Evolutionary conservation across 2,797 vertebrate genomes (phyloP).

Genomic region (Sebastes steindachneri): DNA sequence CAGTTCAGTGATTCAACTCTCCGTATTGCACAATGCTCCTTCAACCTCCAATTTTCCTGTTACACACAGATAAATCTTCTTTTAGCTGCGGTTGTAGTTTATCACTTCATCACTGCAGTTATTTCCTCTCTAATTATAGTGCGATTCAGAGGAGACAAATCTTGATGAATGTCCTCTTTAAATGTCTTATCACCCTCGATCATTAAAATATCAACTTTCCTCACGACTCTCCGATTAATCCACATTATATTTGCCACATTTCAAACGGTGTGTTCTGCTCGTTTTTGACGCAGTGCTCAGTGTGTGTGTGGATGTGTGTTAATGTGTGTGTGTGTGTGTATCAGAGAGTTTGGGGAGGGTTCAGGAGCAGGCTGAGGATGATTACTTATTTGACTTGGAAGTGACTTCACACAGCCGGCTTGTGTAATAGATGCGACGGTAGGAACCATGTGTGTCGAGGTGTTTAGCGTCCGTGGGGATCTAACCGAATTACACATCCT

Average conservation of each 20-base stretch:
- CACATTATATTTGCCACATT: neutral
- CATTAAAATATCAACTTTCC: neutral
- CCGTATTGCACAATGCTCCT: neutral
- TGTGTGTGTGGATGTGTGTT: neutral
- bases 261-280: neutral
- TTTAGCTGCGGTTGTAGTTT: neutral
- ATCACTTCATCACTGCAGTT: neutral
- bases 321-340: slow-evolving; percentile 5
- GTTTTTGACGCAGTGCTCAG: neutral
- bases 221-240: neutral
- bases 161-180: neutral
- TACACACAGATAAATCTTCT: neutral
- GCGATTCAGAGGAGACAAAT: neutral
- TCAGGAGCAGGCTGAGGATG: slow-evolving; percentile 19
- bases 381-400: slow-evolving; percentile 89
- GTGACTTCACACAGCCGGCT: slow-evolving; percentile 80
- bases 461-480: slow-evolving; percentile 69
- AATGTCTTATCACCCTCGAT: neutral
- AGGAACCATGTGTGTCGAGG: slow-evolving; percentile 78
- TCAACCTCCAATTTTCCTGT: neutral
- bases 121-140: neutral
- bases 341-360: slow-evolving; percentile 18
- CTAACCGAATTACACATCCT: slow-evolving; percentile 57
- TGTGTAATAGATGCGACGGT: slow-evolving; percentile 62
- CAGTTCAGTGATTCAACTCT: neutral